Percentiles rank a stretch among this genome's conserved stretches.
Evolutionary conservation across 2,888 invertebrate genomes (phyloP).

Genomic region (Drosophila engyochracea): DNA sequence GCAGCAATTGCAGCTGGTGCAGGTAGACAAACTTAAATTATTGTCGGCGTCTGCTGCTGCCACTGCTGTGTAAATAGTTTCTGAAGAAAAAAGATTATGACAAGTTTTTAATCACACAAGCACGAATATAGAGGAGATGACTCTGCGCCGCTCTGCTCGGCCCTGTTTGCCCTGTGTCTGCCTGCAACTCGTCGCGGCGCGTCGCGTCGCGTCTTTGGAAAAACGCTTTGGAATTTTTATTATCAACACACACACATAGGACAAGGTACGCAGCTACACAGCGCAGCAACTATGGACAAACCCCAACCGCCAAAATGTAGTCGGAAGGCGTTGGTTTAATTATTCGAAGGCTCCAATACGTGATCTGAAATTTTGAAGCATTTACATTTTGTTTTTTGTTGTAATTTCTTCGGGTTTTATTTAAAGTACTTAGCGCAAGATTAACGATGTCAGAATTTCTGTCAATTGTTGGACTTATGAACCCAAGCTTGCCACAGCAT

Average conservation of each 20-base stretch:
- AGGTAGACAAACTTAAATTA: slow-evolving; percentile 53
- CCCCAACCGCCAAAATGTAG: slow-evolving; percentile 7
- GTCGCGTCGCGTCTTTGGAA: slow-evolving; percentile 54
- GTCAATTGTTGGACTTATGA: slow-evolving; percentile 43
- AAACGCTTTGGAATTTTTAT: slow-evolving; percentile 79
- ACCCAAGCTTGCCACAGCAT: slow-evolving; percentile 22
- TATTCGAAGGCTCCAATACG: slow-evolving; percentile 57
- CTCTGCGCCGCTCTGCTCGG: slow-evolving; percentile 17
- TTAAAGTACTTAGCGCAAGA: slow-evolving; percentile 59
- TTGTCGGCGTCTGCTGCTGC: slow-evolving; percentile 20
- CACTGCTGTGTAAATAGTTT: slow-evolving; percentile 70
- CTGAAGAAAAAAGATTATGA: slow-evolving; percentile 75
- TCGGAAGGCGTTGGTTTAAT: slow-evolving; percentile 60
- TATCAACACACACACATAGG: slow-evolving; percentile 47
- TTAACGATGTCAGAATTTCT: slow-evolving; percentile 66
- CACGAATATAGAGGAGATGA: slow-evolving; percentile 25
- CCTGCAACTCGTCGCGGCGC: neutral
- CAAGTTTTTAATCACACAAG: slow-evolving; percentile 73
- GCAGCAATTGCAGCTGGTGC: slow-evolving; percentile 29
- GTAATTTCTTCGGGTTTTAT: slow-evolving; percentile 17
- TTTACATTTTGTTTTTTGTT: slow-evolving; percentile 40
- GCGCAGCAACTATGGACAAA: neutral
- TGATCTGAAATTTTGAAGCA: slow-evolving; percentile 62
- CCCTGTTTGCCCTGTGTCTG: neutral
- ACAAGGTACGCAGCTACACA: neutral